Conservation (phyloP, 2,113 vertebrate species). For the Eolophus roseicapilla region DNA sequence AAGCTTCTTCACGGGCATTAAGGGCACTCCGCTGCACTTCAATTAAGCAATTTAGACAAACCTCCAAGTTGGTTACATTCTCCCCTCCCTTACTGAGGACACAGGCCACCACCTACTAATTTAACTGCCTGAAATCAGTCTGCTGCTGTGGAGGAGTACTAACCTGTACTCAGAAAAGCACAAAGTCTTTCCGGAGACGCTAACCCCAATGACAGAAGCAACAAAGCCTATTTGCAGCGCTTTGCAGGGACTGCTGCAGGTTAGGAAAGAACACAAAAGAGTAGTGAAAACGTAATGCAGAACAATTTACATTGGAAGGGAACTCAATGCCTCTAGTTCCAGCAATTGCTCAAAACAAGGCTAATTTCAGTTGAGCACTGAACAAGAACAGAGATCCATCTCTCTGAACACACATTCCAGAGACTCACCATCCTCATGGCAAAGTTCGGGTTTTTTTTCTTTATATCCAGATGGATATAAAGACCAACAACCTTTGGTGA, state of each 20-base stretch:
- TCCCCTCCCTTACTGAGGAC: not conserved
- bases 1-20: not conserved
- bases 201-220: not conserved
- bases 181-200: not conserved
- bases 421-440: not conserved
- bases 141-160: not conserved
- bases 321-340: not conserved
- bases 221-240: not conserved
- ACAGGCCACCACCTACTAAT: not conserved
- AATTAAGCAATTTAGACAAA: not conserved
- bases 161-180: not conserved
- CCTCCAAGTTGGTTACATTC: not conserved
- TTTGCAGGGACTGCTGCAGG: not conserved
- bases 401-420: not conserved
- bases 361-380: not conserved
- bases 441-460: not conserved
- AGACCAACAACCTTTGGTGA: not conserved
- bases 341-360: not conserved
- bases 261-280: not conserved
- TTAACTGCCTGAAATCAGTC: not conserved
- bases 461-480: not conserved
- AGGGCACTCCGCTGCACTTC: not conserved
- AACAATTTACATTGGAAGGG: not conserved
- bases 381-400: not conserved
- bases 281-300: not conserved